Conservation (phyloP, 2,888 invertebrate species). For the Spilarctia lutea region DNA sequence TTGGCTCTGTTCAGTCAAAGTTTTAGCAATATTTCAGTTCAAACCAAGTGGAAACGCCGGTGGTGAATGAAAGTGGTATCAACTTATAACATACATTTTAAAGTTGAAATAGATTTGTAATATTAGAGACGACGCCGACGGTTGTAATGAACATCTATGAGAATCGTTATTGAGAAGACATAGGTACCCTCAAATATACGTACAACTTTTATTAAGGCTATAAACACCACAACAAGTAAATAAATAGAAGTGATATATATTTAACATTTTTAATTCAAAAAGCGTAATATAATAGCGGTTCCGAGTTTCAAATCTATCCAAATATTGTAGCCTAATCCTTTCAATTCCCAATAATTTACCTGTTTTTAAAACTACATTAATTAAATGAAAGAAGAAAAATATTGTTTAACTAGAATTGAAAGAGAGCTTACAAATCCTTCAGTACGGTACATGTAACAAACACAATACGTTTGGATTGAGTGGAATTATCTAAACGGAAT, state of each 20-base stretch:
- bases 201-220: too few species aligned
- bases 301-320: too few species aligned
- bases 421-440: not conserved
- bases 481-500: not conserved
- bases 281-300: too few species aligned
- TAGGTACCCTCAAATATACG: too few species aligned
- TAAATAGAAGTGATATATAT: too few species aligned
- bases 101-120: conserved; percentile 7
- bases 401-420: not conserved
- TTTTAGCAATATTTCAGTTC: conserved; percentile 17
- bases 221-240: too few species aligned
- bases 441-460: not conserved
- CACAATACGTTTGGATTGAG: not conserved
- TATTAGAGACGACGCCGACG: not conserved
- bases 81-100: conserved; percentile 4
- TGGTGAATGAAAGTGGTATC: conserved; percentile 9
- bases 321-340: too few species aligned
- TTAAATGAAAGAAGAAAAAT: not conserved
- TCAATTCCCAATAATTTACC: too few species aligned
- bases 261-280: too few species aligned
- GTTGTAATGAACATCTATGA: too few species aligned
- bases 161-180: too few species aligned
- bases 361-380: not conserved
- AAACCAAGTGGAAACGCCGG: conserved; percentile 13
- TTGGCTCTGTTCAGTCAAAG: conserved; percentile 5